These are phyloP conservation scores for Urocynchramus pylzowi DNA, from an alignment of 2,113 vertebrate genomes.

Conservation along the genomic window DNA sequence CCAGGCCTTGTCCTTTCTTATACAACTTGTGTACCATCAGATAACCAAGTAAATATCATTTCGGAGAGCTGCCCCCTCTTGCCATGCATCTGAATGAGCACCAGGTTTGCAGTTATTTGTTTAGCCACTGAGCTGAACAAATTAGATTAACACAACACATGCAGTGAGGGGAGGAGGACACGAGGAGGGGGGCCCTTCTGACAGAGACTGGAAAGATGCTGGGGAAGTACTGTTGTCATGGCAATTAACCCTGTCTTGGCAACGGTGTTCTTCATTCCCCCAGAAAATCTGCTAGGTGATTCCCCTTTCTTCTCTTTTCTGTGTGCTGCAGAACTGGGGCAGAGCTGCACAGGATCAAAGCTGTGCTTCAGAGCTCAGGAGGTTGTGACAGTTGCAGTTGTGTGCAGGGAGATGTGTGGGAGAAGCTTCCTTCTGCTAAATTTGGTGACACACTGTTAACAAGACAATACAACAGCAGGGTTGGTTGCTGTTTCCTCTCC, in stretches of 20 bases:
- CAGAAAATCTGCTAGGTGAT: slow-evolving; percentile 18
- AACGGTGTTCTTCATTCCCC: not conserved
- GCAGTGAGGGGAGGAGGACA: slow-evolving; percentile 37
- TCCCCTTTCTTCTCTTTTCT: not conserved
- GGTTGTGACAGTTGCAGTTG: slow-evolving; percentile 8
- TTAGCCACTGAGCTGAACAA: slow-evolving; percentile 67
- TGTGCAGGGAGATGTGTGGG: not conserved
- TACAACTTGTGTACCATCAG: not conserved
- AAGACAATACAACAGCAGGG: slow-evolving; percentile 52
- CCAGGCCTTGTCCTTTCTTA: not conserved
- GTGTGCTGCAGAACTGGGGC: not conserved
- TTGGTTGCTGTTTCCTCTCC: slow-evolving; percentile 20
- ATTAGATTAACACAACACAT: slow-evolving; percentile 68
- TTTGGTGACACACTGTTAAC: slow-evolving; percentile 40
- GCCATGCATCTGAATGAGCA: slow-evolving; percentile 52
- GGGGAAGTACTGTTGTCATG: slow-evolving; percentile 24
- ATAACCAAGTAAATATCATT: slow-evolving; percentile 52
- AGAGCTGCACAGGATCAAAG: slow-evolving; percentile 17
- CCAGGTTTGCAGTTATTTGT: slow-evolving; percentile 61
- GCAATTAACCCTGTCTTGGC: slow-evolving; percentile 55
- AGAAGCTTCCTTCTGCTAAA: slow-evolving; percentile 42
- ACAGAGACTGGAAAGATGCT: slow-evolving; percentile 1
- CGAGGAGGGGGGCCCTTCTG: not conserved
- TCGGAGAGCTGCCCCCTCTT: not conserved
- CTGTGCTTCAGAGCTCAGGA: not conserved